Base-by-base conservation (phyloP, 2,113 vertebrate genomes). In the Chelonoidis abingdonii region DNA sequence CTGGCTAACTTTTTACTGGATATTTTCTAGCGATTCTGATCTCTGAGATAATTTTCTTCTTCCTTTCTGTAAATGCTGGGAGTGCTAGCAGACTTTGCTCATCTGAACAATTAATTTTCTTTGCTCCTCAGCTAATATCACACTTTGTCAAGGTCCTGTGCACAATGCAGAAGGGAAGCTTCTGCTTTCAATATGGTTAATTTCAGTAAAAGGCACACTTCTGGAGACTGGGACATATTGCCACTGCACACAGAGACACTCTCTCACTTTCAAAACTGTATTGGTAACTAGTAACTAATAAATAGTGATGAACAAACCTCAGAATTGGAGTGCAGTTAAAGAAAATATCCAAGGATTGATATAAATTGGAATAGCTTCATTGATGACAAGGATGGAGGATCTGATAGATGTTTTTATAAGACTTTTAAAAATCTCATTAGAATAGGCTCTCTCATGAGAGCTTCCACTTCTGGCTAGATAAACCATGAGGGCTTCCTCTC, bases 41-140 rank as follows among this genome's bases (percentile, higher is more conserved):
- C 84, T 81, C 86, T 91, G 80, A 35, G 35, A 25, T 89, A 38
- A 83, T 93, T 94, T 31, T 85, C 10, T 25, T 49, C n/a, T 95
- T 91, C 82, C 83, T 94, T 95, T 69, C 79, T 89, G 8, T 76
- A 89, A 97, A 81, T 83, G 86, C 78, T 93, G 16, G 95, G 87
- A 93, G 17, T 49, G 75, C 57, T 83, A 83, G 83, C 69, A 84
- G 5, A 16, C 93, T 50, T 91, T 96, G 83, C 90, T 84, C 59
- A 93, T 89, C 90, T 96, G 88, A 95, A 89, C 95, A 93, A 96
- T 95, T 88, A 96, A 95, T 97, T 96, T 96, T 90, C 84, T 88
- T 94, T 79, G 13, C 69, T 96, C 25, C 69, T 97, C 47, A 54
- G 25, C 78, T 97, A 94, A 92, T 89, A 76, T 92, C 88, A 91